These are phyloP conservation scores for Zosterops japonicus DNA, from an alignment of 2,113 vertebrate genomes.

Conservation along the genomic window DNA sequence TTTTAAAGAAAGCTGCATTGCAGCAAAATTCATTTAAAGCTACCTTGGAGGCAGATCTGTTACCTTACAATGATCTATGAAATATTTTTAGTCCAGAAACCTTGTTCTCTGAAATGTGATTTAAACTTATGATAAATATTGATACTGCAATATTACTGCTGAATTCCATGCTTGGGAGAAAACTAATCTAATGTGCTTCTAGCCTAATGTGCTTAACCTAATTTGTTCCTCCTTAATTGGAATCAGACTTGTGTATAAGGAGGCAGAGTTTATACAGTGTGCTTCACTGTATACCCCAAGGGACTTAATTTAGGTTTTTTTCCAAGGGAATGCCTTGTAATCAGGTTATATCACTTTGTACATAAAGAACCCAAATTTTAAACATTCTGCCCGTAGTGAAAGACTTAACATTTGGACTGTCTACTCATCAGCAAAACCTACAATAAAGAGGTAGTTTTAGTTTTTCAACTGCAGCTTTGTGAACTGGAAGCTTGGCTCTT, in stretches of 20 bases:
- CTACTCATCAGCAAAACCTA: neutral
- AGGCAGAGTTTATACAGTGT: neutral
- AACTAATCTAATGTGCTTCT: neutral
- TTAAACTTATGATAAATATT: neutral
- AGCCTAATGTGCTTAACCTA: neutral
- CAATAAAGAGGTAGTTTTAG: neutral
- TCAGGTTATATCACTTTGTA: neutral
- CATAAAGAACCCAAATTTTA: neutral
- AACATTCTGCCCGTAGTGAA: neutral
- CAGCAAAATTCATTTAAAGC: neutral
- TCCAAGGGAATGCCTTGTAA: neutral
- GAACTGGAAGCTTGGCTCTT: neutral
- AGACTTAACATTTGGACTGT: neutral
- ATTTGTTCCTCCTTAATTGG: neutral
- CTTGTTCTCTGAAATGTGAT: neutral
- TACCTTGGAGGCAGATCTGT: neutral
- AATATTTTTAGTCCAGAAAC: neutral
- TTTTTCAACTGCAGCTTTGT: neutral
- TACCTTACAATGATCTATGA: neutral
- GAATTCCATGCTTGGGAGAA: neutral
- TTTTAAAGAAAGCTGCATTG: neutral
- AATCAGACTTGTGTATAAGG: neutral
- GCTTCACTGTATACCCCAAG: neutral
- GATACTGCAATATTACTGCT: neutral
- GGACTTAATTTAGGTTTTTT: neutral